Evolutionary conservation across 2,888 invertebrate species (phyloP), one percentile per base, ranked within the genome.

Genomic region (Clunio marinus): DNA sequence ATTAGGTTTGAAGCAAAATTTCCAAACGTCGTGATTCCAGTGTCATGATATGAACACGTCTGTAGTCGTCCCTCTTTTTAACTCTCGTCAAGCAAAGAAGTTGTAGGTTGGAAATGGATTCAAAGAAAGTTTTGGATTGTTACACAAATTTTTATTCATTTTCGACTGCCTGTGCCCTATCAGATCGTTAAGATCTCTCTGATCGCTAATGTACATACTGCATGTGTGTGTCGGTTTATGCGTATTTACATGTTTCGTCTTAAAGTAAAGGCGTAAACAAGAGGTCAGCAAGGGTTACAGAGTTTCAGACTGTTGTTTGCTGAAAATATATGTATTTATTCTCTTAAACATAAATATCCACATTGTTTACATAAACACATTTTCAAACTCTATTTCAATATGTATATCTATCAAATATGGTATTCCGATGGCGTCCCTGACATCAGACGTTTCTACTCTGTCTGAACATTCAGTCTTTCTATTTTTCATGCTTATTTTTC

Each of bases 31-130:
- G 41, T 15, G 41, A 41, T 41, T 41, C 41, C 41, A 10, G 2
- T 41, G 41, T 41, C 41, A 41, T 41, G 41, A 41, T 41, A 41
- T n/a, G 41, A n/a, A 41, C 41, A n/a, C 41, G 41, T 41, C 41
- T 41, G 15, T n/a, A n/a, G n/a, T 15, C 41, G 41, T 41, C 41
- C 41, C 41, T n/a, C n/a, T n/a, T n/a, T n/a, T n/a, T n/a, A n/a
- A n/a, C n/a, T n/a, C 41, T n/a, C 41, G 41, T 41, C 41, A 41
- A 10, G 2, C 32, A 7, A 41, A 41, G 41, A 41, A 41, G 15
- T 41, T 41, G 41, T 41, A 41, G 15, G 15, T 41, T n/a, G 41
- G 10, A 41, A 41, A 41, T 41, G 41, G 41, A 41, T 41, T 41
- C 41, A 15, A 41, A 15, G 41, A 41, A 41, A 41, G 41, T 41